These are phyloP conservation scores for Pelodiscus sinensis DNA, from an alignment of 2,113 vertebrate species.

Conservation along the genomic window DNA sequence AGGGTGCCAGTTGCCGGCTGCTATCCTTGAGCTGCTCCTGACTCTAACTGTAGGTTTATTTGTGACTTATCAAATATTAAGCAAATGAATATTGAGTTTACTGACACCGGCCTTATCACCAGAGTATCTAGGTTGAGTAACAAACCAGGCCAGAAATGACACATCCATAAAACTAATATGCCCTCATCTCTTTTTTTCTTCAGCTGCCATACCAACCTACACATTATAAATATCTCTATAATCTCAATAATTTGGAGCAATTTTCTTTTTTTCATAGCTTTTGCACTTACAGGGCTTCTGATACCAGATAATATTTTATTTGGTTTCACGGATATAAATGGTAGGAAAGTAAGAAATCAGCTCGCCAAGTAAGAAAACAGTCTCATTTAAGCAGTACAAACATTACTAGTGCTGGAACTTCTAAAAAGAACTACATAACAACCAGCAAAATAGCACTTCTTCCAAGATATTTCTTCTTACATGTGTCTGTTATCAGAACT, in stretches of 20 bases:
- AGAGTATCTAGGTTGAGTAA: not conserved
- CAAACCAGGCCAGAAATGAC: not conserved
- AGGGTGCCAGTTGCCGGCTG: no score
- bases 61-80: not conserved
- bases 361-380: not conserved
- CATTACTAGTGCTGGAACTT: not conserved
- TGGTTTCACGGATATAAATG: not conserved
- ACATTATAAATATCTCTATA: conserved; percentile 7
- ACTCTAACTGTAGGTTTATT: not conserved
- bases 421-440: not conserved
- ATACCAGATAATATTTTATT: not conserved
- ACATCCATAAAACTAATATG: not conserved
- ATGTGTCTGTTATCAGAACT: not conserved
- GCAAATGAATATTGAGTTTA: not conserved
- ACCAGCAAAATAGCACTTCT: not conserved
- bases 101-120: not conserved
- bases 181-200: not conserved
- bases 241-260: not conserved
- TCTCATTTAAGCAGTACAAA: conserved; percentile 3
- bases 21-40: no score
- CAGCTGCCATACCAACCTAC: not conserved
- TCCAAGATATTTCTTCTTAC: not conserved
- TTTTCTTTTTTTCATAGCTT: not conserved
- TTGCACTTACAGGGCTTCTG: not conserved
- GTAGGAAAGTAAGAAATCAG: not conserved